phyloP scores from a whole-genome alignment of 2,888 invertebrate genomes.

The Syrista parreyssii region DNA sequence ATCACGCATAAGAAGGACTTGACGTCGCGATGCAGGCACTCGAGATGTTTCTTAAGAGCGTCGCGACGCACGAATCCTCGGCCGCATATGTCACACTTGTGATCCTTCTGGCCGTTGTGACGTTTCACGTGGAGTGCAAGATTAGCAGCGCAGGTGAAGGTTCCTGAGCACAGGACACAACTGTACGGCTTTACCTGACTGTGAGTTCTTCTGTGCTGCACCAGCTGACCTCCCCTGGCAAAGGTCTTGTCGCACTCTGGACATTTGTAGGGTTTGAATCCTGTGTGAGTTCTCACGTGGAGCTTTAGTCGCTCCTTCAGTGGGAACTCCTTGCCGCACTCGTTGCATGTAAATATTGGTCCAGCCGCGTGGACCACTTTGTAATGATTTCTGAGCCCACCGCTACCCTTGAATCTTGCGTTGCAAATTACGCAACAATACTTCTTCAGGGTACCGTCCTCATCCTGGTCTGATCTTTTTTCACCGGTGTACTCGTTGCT shows the following conservation, averaged over 20 bases:
- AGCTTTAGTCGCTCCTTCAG: constrained; percentile 79
- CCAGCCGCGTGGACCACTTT: constrained; percentile 60
- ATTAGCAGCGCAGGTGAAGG: constrained; percentile 72
- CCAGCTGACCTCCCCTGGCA: constrained; percentile 80
- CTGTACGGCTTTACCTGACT: constrained; percentile 78
- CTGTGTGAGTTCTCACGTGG: constrained; percentile 80
- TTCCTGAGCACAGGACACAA: constrained; percentile 78
- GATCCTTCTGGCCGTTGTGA: constrained; percentile 81
- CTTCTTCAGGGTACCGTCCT: constrained; percentile 40
- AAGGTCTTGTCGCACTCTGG: constrained; percentile 74
- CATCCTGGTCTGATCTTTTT: constrained; percentile 3
- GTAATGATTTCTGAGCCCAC: constrained; percentile 60
- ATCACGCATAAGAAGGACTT: constrained; percentile 83
- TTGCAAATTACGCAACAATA: constrained; percentile 57
- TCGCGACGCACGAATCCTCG: constrained; percentile 81
- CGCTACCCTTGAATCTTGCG: constrained; percentile 60
- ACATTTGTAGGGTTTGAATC: constrained; percentile 77
- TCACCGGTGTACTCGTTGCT: not conserved
- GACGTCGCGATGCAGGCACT: constrained; percentile 79
- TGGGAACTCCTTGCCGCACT: constrained; percentile 82
- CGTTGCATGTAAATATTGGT: constrained; percentile 75
- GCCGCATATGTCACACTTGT: constrained; percentile 83
- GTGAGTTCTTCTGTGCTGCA: constrained; percentile 81
- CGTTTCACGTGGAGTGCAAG: constrained; percentile 68
- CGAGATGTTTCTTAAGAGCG: constrained; percentile 80